Evolutionary conservation across 2,113 vertebrate genomes (phyloP).

Genomic region (Rana temporaria): DNA sequence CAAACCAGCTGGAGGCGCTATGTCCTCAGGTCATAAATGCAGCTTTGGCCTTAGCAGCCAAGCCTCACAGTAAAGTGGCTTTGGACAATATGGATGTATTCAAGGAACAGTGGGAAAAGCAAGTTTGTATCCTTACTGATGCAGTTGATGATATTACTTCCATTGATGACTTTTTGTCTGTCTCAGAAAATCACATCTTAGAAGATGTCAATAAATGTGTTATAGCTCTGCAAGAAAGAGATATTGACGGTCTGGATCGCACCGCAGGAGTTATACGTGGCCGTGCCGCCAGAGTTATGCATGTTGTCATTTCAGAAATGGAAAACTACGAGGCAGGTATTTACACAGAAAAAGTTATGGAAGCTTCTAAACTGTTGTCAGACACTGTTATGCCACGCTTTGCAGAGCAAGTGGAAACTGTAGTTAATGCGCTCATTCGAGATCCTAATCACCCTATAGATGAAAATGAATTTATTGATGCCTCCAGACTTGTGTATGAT

Average conservation of each 20-base stretch:
- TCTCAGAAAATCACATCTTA: constrained; percentile 98
- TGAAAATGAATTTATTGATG: constrained; percentile 98
- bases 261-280: constrained; percentile 96
- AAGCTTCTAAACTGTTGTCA: constrained; percentile 94
- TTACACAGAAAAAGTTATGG: constrained; percentile 96
- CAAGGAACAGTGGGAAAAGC: constrained; percentile 98
- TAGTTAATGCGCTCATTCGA: constrained; percentile 90
- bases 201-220: constrained; percentile 99
- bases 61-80: constrained; percentile 97
- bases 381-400: constrained; percentile 97
- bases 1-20: constrained; percentile 29
- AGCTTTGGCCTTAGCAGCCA: constrained; percentile 94
- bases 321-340: constrained; percentile 98
- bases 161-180: constrained; percentile 97
- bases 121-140: constrained; percentile 94
- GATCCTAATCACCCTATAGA: constrained; percentile 91
- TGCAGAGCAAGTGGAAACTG: constrained; percentile 94
- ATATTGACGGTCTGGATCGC: constrained; percentile 96
- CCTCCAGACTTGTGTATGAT: constrained; percentile 95
- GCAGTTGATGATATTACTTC: constrained; percentile 98
- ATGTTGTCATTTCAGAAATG: constrained; percentile 97
- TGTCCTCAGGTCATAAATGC: constrained; percentile 93
- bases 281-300: constrained; percentile 93
- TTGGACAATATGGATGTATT: constrained; percentile 98
- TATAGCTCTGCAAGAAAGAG: constrained; percentile 97